Base-by-base conservation (phyloP, 2,113 vertebrate genomes). In the Noturus placidus region DNA sequence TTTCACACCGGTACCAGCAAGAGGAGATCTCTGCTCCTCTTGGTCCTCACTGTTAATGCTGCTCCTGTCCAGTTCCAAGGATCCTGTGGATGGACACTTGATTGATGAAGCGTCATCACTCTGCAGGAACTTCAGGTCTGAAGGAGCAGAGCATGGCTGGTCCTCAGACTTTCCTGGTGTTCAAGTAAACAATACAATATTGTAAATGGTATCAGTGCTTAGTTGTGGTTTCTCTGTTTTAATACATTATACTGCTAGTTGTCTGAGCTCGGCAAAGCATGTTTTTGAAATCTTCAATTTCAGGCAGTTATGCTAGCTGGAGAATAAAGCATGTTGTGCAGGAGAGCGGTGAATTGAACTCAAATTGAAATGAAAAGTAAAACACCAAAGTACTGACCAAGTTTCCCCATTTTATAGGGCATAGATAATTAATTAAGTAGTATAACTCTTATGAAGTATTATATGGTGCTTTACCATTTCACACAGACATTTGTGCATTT, bases 41-140 rank as follows among this genome's bases (percentile, higher is more conserved):
- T 89, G 92, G 0, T 95, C 95, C 86, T 95, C 93, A 0, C 93
- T 93, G 85, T 92, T 95, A 22, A 90, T 92, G 90, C 91, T 92
- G 59, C 89, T 86, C 25, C 91, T 90, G 74, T 91, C 91, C 72
- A 84, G 94, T 92, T 87, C 93, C 91, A 74, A 90, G 92, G 20
- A 91, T 92, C 25, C 89, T 63, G 56, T 87, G 77, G 46, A 79
- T 20, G n/a, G 59, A 52, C 67, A 77, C 83, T 84, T 92, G 27
- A 1, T 61, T 82, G 25, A 46, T n/a, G 65, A 50, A 5, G 61
- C 80, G 5, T 86, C 86, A 6, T 88, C 63, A 13, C 38, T 6
- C n/a, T 89, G 74, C 8, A 80, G 30, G 3, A 33, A 76, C 46
- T 90, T 74, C 57, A 0, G 5, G 63, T 88, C 17, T 86, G 91